These are phyloP conservation scores for Diprion similis DNA, from an alignment of 1,140 invertebrate species.

Conservation along the genomic window DNA sequence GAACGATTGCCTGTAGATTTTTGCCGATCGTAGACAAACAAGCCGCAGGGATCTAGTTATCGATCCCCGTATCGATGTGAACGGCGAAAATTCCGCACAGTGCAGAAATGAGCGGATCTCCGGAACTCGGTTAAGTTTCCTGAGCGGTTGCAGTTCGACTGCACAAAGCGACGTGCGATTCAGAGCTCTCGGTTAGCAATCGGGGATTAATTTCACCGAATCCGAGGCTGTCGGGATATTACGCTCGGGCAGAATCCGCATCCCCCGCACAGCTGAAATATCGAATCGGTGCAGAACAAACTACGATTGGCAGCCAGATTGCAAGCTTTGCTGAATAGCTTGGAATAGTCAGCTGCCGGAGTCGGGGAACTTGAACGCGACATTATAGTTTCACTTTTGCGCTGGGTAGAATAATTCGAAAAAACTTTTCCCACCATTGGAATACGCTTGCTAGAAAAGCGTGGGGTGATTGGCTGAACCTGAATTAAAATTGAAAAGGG, in stretches of 20 bases:
- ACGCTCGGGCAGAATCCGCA: neutral
- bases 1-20: too few species aligned
- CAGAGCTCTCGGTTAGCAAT: neutral
- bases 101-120: neutral
- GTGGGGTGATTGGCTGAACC: too few species aligned
- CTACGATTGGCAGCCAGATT: slow-evolving; percentile 6
- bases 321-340: slow-evolving; percentile 9
- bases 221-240: neutral
- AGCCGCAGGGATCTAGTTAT: neutral
- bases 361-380: neutral
- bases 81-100: neutral
- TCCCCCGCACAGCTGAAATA: neutral
- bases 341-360: neutral
- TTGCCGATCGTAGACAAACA: neutral
- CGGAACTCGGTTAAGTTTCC: neutral
- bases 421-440: too few species aligned
- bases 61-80: neutral
- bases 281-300: neutral
- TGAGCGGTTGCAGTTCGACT: too few species aligned
- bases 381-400: neutral
- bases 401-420: too few species aligned
- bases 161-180: neutral
- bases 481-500: too few species aligned
- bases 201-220: neutral
- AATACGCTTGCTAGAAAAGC: too few species aligned